Evolutionary conservation across 2,888 invertebrate species (phyloP), one percentile per base, ranked within the genome.

Genomic region (Mythimna vitellina): DNA sequence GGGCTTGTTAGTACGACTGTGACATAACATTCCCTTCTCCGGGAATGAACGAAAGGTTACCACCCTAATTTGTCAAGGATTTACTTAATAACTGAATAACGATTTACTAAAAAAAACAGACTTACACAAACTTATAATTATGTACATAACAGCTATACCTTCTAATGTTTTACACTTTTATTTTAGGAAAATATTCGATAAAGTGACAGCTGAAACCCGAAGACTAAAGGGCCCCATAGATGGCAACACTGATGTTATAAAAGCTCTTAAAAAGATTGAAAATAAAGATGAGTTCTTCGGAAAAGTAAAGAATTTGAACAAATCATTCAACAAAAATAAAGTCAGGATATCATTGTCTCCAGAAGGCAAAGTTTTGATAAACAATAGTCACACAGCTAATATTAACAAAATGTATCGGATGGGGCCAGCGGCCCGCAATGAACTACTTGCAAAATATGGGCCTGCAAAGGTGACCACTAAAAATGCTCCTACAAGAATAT

Each of bases 161-260:
- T 42, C 10, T 25, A 35, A 14, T 25, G 17, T 53, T 51, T 29
- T 0, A 7, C 22, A 8, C 3, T 54, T 51, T 2, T 20, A 4
- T 87, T 86, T 51, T 80, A 94, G 95, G 73, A 94, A 91, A 89
- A 92, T 91, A n/a, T 94, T 94, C 69, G 91, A 91, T 54, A 94
- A 93, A 85, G 75, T 94, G 54, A 80, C 92, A 58, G 93, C 92
- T 76, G 93, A 94, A 82, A 93, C 94, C 0, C 88, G 93, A 7
- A 84, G 90, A 57, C 78, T 87, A 14, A 88, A 89, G 46, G 92
- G 93, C 10, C 86, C 92, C 25, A 81, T 87, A 9, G 81, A 84
- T 75, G 94, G 92, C 14, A 90, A 89, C 72, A 89, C 93, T 1
- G 94, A 94, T 83, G 91, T 95, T 1, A 95, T 95, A 75, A 88